Percentiles rank a stretch among this genome's conserved stretches.
These are phyloP conservation scores for Harmothoe impar DNA, from an alignment of 2,888 invertebrate species.

Conservation along the genomic window DNA sequence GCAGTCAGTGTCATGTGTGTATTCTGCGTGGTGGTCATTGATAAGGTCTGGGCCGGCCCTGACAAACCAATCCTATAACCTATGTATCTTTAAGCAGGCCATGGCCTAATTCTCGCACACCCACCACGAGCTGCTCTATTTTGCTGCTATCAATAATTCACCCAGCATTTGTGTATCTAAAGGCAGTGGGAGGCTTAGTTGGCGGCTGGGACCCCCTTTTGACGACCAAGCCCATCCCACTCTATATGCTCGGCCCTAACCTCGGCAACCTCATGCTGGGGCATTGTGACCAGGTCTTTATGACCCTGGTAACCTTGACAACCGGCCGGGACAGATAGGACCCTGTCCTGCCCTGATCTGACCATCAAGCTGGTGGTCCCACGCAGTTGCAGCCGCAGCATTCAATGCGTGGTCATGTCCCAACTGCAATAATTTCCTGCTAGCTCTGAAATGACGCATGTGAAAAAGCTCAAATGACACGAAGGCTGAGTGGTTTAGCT, in stretches of 20 bases:
- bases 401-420: neutral
- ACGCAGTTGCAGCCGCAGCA: no score
- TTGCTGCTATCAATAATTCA: neutral
- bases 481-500: neutral
- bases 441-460: neutral
- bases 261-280: neutral
- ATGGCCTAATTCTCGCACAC: neutral
- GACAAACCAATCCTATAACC: neutral
- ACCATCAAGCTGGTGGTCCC: neutral
- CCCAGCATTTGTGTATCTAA: neutral
- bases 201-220: neutral
- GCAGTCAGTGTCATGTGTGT: neutral
- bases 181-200: neutral
- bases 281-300: neutral
- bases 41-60: neutral
- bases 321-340: neutral
- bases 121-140: neutral
- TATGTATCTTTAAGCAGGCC: conserved; percentile 2
- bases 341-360: neutral
- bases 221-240: neutral
- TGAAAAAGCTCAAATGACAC: neutral
- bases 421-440: neutral
- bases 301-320: neutral
- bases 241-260: neutral
- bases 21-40: neutral